Conservation (phyloP, 2,113 vertebrate species). For the Eupsittula cactorum region DNA sequence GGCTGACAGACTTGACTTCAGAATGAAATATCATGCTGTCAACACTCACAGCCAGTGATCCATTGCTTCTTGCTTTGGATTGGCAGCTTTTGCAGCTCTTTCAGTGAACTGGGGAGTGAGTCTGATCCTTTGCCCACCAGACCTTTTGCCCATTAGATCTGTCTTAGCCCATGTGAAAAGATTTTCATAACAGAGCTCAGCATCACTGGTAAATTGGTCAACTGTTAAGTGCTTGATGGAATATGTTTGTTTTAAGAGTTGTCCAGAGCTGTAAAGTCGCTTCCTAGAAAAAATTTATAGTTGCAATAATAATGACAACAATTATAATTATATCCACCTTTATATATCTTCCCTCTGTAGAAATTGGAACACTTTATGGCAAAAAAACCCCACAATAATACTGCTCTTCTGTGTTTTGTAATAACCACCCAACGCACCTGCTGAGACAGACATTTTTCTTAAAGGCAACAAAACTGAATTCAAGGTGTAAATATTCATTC, state of each 20-base stretch:
- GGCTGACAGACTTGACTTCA: background rate
- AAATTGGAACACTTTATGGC: background rate
- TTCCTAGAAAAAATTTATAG: background rate
- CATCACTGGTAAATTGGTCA: background rate
- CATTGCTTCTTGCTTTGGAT: background rate
- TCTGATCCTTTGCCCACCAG: background rate
- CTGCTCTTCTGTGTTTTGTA: background rate
- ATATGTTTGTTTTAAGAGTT: background rate
- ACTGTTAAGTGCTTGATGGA: background rate
- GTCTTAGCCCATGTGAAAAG: background rate
- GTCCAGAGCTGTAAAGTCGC: background rate
- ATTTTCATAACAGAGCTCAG: background rate
- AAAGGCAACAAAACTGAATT: background rate
- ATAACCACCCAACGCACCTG: background rate
- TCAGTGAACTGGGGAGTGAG: background rate
- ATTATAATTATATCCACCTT: background rate
- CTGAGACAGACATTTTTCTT: background rate
- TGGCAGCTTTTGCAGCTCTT: background rate
- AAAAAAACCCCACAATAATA: background rate
- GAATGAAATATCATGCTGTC: background rate
- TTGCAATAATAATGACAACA: background rate
- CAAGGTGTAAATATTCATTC: conserved; percentile 1
- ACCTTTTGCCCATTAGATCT: background rate
- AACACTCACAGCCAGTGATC: background rate
- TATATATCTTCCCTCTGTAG: background rate